These are phyloP conservation scores for Polypterus senegalus DNA, from an alignment of 2,113 vertebrate species.

Conservation along the genomic window DNA sequence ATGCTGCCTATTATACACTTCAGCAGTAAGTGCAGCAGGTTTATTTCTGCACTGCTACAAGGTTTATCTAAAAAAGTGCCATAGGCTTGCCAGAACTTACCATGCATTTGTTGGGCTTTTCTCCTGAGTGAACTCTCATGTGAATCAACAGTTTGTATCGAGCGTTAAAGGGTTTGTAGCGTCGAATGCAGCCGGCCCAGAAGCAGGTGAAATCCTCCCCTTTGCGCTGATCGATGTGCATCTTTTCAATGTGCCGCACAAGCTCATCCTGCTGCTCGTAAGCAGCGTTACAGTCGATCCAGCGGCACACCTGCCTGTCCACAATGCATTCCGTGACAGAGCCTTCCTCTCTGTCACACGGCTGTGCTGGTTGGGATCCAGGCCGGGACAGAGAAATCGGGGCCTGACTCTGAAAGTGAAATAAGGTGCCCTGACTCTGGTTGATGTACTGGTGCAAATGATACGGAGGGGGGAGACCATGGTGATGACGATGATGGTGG, in stretches of 20 bases:
- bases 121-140: slow-evolving; percentile 97
- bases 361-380: slow-evolving; percentile 38
- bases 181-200: slow-evolving; percentile 91
- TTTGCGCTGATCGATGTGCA: slow-evolving; percentile 93
- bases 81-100: slow-evolving; percentile 54
- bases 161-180: slow-evolving; percentile 96
- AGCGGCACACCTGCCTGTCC: slow-evolving; percentile 79
- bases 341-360: slow-evolving; percentile 32
- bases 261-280: slow-evolving; percentile 95
- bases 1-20: too few species aligned
- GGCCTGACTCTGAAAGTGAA: slow-evolving; percentile 48
- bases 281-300: slow-evolving; percentile 91
- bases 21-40: too few species aligned
- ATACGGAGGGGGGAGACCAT: slow-evolving; percentile 77
- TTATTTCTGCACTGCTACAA: too few species aligned
- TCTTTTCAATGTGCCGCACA: slow-evolving; percentile 97
- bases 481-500: slow-evolving; percentile 40
- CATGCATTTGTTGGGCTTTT: slow-evolving; percentile 99
- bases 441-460: slow-evolving; percentile 66
- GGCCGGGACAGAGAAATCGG: slow-evolving; percentile 45
- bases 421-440: slow-evolving; percentile 40
- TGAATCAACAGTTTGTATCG: slow-evolving; percentile 98
- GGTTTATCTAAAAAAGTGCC: background rate
- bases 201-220: slow-evolving; percentile 98
- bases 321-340: slow-evolving; percentile 39